These are phyloP conservation scores for Plutomurus gul DNA, from an alignment of 1,140 invertebrate species.

Conservation along the genomic window DNA sequence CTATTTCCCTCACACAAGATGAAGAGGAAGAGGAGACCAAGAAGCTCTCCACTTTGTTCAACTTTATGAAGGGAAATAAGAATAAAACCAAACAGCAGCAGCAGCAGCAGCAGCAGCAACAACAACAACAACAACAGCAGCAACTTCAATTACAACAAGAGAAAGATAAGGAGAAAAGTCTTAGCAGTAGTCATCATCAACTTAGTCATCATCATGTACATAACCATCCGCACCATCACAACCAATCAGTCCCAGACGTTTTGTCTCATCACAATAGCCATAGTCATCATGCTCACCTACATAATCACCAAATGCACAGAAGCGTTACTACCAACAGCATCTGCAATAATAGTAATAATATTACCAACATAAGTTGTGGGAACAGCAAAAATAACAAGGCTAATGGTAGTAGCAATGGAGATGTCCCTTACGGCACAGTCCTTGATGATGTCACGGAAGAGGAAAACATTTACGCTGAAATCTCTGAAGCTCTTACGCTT, in stretches of 20 bases:
- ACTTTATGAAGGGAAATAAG: slow-evolving; percentile 46
- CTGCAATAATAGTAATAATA: slow-evolving; percentile 33
- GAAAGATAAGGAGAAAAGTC: not conserved
- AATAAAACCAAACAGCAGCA: not conserved
- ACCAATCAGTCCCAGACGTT: slow-evolving; percentile 42
- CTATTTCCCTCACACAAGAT: slow-evolving; percentile 49
- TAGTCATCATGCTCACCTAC: slow-evolving; percentile 15
- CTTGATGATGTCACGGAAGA: slow-evolving; percentile 51
- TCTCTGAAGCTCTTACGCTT: slow-evolving; percentile 46
- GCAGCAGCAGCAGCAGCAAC: not conserved
- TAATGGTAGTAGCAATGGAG: slow-evolving; percentile 3
- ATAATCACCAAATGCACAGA: slow-evolving; percentile 2
- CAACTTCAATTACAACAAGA: not conserved
- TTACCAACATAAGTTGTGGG: slow-evolving; percentile 14
- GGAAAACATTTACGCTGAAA: slow-evolving; percentile 53
- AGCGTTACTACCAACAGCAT: slow-evolving; percentile 15
- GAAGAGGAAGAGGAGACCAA: slow-evolving; percentile 51
- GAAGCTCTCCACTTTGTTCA: slow-evolving; percentile 52
- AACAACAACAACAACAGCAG: not conserved
- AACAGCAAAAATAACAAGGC: slow-evolving; percentile 21
- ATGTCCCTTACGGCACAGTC: slow-evolving; percentile 47
- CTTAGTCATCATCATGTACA: slow-evolving; percentile 32
- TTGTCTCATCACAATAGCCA: slow-evolving; percentile 39
- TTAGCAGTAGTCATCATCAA: slow-evolving; percentile 18
- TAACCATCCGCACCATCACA: slow-evolving; percentile 34